A percentile compares a stretch with the other conserved stretches of the same genome.
These are phyloP conservation scores for Sminthurides bifidus DNA, from an alignment of 1,140 invertebrate genomes.

Conservation along the genomic window DNA sequence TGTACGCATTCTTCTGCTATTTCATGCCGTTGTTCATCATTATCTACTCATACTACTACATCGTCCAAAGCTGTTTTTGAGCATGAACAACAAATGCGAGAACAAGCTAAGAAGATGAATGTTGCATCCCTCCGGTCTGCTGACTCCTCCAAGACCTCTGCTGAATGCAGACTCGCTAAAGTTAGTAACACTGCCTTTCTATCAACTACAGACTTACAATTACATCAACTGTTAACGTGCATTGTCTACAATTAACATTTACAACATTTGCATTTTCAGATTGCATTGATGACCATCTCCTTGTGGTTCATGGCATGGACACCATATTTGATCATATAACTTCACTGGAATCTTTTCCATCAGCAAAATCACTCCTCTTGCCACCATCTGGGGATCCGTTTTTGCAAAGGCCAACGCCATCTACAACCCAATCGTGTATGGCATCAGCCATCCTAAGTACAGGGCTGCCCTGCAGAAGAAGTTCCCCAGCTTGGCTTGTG, in stretches of 20 bases:
- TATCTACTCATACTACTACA: slow-evolving; percentile 64
- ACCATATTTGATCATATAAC: slow-evolving; percentile 69
- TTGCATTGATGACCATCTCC: slow-evolving; percentile 66
- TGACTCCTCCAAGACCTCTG: slow-evolving; percentile 49
- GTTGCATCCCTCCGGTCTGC: slow-evolving; percentile 58
- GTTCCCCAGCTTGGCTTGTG: slow-evolving; percentile 54
- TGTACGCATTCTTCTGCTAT: slow-evolving; percentile 58
- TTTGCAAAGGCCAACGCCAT: slow-evolving; percentile 67
- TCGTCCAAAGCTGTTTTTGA: slow-evolving; percentile 60
- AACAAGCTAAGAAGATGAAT: slow-evolving; percentile 77
- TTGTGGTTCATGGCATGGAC: slow-evolving; percentile 77
- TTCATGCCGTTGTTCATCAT: slow-evolving; percentile 58
- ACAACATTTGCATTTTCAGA: slow-evolving; percentile 37
- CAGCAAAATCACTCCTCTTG: slow-evolving; percentile 53
- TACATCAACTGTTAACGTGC: neutral
- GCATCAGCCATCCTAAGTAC: slow-evolving; percentile 68
- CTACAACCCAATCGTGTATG: slow-evolving; percentile 72
- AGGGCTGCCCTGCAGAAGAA: slow-evolving; percentile 54
- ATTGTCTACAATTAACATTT: neutral
- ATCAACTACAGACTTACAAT: no score
- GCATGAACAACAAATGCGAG: slow-evolving; percentile 67
- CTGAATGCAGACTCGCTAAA: slow-evolving; percentile 52
- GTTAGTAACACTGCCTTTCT: no score
- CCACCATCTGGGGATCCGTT: slow-evolving; percentile 63
- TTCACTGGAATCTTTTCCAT: slow-evolving; percentile 57